A percentile compares a stretch with the other conserved stretches of the same genome.
phyloP scores from a whole-genome alignment of 2,888 invertebrate genomes.

The Cantharis rufa region DNA sequence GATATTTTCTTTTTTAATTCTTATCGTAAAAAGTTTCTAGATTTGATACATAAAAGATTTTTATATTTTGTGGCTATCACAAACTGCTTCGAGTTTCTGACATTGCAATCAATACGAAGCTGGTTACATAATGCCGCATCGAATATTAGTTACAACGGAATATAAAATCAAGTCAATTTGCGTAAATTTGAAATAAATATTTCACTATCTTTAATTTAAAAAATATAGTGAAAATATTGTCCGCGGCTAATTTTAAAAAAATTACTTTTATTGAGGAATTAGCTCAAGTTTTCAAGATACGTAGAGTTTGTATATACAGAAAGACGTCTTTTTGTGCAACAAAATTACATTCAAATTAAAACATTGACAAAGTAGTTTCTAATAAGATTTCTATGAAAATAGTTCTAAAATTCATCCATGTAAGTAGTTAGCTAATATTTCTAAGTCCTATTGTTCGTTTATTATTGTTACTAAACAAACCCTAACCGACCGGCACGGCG shows the following conservation, averaged over 20 bases:
- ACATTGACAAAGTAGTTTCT: too few species aligned
- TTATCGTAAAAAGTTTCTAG: not conserved
- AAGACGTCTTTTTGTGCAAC: too few species aligned
- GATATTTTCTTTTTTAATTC: not conserved
- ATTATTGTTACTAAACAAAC: too few species aligned
- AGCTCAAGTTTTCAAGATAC: too few species aligned
- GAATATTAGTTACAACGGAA: slow-evolving; percentile 15
- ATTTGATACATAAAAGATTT: not conserved
- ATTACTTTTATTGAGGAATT: too few species aligned
- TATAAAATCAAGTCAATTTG: slow-evolving; percentile 10
- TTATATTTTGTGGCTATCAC: slow-evolving; percentile 5
- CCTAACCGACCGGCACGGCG: too few species aligned
- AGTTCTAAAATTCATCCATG: too few species aligned
- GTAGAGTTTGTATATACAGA: too few species aligned
- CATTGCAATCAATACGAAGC: slow-evolving; percentile 9
- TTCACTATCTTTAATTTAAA: not conserved
- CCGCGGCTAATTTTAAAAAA: not conserved
- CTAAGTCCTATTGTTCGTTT: too few species aligned
- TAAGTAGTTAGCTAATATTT: too few species aligned
- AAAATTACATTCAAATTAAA: too few species aligned
- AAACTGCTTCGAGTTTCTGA: slow-evolving; percentile 6
- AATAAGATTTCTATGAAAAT: too few species aligned
- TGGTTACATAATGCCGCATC: slow-evolving; percentile 11
- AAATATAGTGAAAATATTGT: not conserved
- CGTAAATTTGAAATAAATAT: slow-evolving; percentile 2